Percentiles rank a stretch among this genome's conserved stretches.
These are phyloP conservation scores for Cinclus mexicanus DNA, from an alignment of 2,113 vertebrate genomes.

Conservation along the genomic window DNA sequence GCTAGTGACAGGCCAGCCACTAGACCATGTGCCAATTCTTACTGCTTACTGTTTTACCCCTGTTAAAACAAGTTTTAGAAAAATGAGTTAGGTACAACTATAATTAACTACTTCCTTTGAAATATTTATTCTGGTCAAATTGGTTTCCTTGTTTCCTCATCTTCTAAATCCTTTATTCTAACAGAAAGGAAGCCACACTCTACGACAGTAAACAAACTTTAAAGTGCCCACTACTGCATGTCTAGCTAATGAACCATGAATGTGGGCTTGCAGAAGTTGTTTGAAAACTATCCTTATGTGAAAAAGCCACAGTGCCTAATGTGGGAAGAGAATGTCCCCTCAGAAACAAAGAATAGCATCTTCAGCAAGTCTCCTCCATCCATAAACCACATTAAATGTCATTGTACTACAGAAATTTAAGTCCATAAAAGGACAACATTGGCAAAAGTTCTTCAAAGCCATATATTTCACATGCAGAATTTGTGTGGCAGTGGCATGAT, in stretches of 20 bases:
- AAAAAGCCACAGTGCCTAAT: background rate
- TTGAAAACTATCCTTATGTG: background rate
- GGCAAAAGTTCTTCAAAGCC: background rate
- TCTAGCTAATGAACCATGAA: background rate
- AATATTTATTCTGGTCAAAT: background rate
- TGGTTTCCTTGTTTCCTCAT: background rate
- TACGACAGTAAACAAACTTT: background rate
- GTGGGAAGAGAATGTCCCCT: background rate
- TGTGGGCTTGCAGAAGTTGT: background rate
- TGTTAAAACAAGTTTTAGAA: background rate
- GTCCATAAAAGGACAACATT: background rate
- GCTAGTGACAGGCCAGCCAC: too few relatives aligned
- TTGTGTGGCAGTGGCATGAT: background rate
- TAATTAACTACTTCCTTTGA: background rate
- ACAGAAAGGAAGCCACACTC: background rate
- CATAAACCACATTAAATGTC: background rate
- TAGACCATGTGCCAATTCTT: background rate
- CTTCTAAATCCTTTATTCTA: background rate
- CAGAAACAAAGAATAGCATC: background rate
- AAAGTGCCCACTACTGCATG: background rate
- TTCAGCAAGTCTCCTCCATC: background rate
- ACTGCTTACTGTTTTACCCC: background rate
- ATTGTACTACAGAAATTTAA: background rate
- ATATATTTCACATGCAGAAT: background rate
- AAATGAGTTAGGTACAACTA: background rate